These are phyloP conservation scores for Myotis yumanensis DNA, from an alignment of 2,113 vertebrate species.

Conservation along the genomic window DNA sequence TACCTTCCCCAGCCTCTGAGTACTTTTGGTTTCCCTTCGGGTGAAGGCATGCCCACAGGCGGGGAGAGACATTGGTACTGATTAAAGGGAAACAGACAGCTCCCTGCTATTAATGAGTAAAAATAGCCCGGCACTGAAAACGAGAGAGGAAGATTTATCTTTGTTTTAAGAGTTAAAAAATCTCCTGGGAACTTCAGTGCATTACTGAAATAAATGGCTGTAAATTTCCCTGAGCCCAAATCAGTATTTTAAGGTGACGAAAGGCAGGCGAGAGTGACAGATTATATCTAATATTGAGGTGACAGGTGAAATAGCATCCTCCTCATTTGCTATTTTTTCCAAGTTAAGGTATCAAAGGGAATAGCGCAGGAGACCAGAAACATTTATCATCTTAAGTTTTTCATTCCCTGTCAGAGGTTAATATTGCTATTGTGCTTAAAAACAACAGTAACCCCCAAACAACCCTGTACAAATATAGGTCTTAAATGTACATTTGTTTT, in stretches of 20 bases:
- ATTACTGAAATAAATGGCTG: background rate
- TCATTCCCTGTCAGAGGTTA: constrained; percentile 1
- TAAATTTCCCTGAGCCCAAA: constrained; percentile 14
- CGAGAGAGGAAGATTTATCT: constrained; percentile 61
- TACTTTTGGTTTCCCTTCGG: background rate
- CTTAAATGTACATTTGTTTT: background rate
- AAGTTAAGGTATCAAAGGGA: background rate
- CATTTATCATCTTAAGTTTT: constrained; percentile 31
- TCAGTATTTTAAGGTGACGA: background rate
- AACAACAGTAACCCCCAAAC: too few species aligned
- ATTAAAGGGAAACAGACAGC: constrained; percentile 26
- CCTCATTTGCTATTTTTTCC: constrained; percentile 23
- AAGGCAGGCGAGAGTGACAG: constrained; percentile 32
- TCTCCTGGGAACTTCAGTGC: background rate
- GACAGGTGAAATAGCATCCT: constrained; percentile 35
- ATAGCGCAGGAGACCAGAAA: background rate
- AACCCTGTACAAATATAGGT: background rate
- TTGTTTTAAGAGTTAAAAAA: constrained; percentile 56
- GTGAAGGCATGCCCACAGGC: fast-evolving
- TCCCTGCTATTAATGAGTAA: constrained; percentile 42
- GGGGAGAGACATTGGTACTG: background rate
- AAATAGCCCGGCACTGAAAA: constrained; percentile 25
- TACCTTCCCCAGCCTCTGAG: background rate
- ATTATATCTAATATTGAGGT: constrained; percentile 33
- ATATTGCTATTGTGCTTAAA: background rate